Percentiles rank a stretch among this genome's conserved stretches.
These are phyloP conservation scores for Maniola jurtina DNA, from an alignment of 1,140 invertebrate genomes.

Conservation along the genomic window DNA sequence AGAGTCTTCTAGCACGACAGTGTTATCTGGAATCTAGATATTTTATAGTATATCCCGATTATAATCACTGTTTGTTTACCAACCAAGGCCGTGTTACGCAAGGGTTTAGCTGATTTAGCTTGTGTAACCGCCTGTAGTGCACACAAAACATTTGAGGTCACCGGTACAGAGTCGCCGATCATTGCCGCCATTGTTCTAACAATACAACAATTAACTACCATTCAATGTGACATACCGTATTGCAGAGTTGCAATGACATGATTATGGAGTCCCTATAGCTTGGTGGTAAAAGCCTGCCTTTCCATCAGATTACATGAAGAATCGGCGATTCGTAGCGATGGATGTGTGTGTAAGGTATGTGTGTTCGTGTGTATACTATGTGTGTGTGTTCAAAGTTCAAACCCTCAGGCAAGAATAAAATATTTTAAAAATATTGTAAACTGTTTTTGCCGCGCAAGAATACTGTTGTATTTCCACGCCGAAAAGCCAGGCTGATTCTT, in stretches of 20 bases:
- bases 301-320: no score
- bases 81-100: not conserved
- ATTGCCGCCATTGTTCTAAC: not conserved
- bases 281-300: no score
- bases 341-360: no score
- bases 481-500: no score
- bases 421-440: no score
- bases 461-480: no score
- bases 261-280: not conserved
- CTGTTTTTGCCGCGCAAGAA: no score
- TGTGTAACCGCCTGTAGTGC: not conserved
- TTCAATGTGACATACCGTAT: not conserved
- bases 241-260: not conserved
- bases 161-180: conserved; percentile 7
- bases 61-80: not conserved
- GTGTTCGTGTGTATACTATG: no score
- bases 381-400: no score
- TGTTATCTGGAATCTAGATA: not conserved
- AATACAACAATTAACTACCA: conserved; percentile 9
- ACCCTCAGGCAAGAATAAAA: no score
- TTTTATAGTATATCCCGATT: not conserved
- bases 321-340: no score
- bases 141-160: not conserved
- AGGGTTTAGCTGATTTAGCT: not conserved
- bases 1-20: no score